These are phyloP conservation scores for Petrolisthes manimaculis DNA, from an alignment of 2,888 invertebrate genomes.

Conservation along the genomic window DNA sequence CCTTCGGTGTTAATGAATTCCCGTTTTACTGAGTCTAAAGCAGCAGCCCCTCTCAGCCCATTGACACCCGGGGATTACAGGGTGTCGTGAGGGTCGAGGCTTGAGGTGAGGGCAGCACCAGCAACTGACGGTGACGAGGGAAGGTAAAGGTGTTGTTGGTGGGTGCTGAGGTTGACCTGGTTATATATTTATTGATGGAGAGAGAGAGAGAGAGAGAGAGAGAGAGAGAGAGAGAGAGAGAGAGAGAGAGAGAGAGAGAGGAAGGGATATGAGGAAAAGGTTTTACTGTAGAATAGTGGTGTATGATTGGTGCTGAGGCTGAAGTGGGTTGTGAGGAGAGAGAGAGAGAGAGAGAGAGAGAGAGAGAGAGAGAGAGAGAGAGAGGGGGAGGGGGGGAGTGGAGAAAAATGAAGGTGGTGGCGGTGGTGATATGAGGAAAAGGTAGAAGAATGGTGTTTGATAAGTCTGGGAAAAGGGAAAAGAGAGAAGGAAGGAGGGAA, in stretches of 20 bases:
- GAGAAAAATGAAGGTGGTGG: background rate
- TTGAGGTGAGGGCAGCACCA: background rate
- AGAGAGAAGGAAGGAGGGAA: background rate
- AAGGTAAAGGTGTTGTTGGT: background rate
- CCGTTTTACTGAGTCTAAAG: background rate
- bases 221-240: background rate
- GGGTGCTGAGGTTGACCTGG: background rate
- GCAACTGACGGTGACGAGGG: background rate
- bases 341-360: slow-evolving; percentile 8
- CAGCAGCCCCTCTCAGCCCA: background rate
- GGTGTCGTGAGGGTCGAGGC: background rate
- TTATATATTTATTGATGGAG: background rate
- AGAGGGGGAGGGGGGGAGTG: background rate
- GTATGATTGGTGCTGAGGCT: too few relatives aligned
- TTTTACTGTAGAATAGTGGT: background rate
- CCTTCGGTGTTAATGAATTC: background rate
- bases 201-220: background rate
- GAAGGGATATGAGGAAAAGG: slow-evolving; percentile 13
- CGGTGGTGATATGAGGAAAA: background rate
- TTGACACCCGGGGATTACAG: background rate
- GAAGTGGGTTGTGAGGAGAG: background rate
- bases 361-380: background rate
- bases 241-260: background rate
- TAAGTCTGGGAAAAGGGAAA: background rate
- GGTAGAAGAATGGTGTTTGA: background rate